phyloP scores from a whole-genome alignment of 2,888 invertebrate species.

The Cylloceria caligata region DNA sequence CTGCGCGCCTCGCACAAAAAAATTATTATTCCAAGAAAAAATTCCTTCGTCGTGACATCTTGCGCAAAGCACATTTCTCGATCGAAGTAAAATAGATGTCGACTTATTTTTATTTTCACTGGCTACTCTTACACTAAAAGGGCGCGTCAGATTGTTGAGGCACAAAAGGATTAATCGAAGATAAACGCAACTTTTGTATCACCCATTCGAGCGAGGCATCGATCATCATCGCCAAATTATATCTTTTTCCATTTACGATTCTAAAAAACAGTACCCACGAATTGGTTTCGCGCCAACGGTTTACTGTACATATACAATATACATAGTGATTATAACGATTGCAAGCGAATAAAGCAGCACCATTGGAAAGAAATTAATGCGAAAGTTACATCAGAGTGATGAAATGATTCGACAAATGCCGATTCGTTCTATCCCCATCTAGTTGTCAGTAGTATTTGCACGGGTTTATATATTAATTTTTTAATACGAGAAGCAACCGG shows the following conservation, averaged over 20 bases:
- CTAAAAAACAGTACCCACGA: conserved; percentile 6
- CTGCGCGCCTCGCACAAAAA: conserved; percentile 1
- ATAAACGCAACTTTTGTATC: conserved; percentile 55
- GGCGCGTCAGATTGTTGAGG: conserved; percentile 60
- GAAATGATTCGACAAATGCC: not conserved
- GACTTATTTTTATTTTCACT: conserved; percentile 25
- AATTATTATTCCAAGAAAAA: not conserved
- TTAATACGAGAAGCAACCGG: conserved; percentile 1
- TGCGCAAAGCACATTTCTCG: conserved; percentile 40
- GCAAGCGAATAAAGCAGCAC: conserved; percentile 81
- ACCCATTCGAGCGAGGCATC: too few relatives aligned
- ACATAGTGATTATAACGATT: conserved; percentile 78
- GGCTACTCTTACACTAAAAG: not conserved
- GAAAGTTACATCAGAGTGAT: conserved; percentile 28
- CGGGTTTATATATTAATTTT: conserved; percentile 3
- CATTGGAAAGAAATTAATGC: conserved; percentile 73
- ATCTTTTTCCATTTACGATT: not conserved
- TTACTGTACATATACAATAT: conserved; percentile 81
- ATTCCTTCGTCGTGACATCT: conserved; percentile 27
- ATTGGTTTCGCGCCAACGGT: conserved; percentile 72
- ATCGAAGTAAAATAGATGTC: conserved; percentile 13
- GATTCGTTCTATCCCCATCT: conserved; percentile 4
- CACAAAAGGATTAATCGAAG: conserved; percentile 65
- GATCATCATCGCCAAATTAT: not conserved
- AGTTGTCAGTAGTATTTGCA: not conserved